These are phyloP conservation scores for Centropyge bicolor DNA, from an alignment of 2,797 vertebrate genomes.

Conservation along the genomic window DNA sequence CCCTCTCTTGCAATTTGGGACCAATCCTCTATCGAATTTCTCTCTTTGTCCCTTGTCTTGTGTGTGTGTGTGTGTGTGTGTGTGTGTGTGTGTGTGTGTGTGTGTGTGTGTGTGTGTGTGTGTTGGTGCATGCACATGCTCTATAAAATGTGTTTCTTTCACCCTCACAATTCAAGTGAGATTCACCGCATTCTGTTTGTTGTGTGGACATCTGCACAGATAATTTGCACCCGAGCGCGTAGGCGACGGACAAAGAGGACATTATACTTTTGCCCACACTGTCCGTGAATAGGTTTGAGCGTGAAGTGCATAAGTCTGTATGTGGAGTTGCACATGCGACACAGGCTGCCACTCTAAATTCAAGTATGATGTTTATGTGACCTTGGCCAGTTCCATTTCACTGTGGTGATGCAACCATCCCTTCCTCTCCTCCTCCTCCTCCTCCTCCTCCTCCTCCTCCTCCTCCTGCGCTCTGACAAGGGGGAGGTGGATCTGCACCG, in stretches of 20 bases:
- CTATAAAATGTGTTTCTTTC: not conserved
- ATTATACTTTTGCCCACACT: not conserved
- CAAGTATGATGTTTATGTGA: conserved; percentile 41
- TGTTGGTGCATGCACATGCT: conserved; percentile 5
- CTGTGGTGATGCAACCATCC: conserved; percentile 21
- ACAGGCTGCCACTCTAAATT: conserved; percentile 20
- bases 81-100: conserved; percentile 2
- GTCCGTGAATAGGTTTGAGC: conserved; percentile 22
- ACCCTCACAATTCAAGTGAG: not conserved
- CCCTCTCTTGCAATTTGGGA: conserved; percentile 29
- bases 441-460: conserved; percentile 5
- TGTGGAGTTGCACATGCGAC: not conserved
- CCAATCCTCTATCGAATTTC: conserved; percentile 39
- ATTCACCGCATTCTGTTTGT: conserved; percentile 11
- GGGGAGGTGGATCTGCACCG: conserved; percentile 50
- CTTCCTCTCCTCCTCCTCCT: conserved; percentile 10
- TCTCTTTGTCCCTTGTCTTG: conserved; percentile 39
- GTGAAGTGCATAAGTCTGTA: not conserved
- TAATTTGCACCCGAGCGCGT: conserved; percentile 22
- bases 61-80: not conserved
- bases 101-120: conserved; percentile 11
- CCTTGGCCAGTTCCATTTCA: conserved; percentile 51
- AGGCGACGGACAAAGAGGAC: conserved; percentile 43
- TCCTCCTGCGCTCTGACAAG: conserved; percentile 13
- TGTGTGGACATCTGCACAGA: conserved; percentile 34